These are phyloP conservation scores for Nothobranchius kuhntae DNA, from an alignment of 2,113 vertebrate genomes.

Conservation along the genomic window DNA sequence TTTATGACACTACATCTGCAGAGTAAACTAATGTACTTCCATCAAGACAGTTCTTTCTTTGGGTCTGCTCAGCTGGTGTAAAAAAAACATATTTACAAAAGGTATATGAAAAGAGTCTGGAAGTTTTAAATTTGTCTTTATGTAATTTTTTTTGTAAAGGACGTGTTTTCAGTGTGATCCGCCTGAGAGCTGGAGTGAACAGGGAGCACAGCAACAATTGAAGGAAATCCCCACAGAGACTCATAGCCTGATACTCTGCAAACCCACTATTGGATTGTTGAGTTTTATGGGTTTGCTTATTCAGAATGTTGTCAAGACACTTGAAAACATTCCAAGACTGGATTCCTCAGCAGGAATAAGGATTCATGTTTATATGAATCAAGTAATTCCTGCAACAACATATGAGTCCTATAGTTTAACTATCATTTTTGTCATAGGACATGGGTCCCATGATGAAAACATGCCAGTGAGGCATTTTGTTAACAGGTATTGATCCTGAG, in stretches of 20 bases:
- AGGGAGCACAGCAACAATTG: slow-evolving; percentile 71
- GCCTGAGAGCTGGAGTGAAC: slow-evolving; percentile 22
- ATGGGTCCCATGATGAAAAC: background rate
- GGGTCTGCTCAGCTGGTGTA: no score
- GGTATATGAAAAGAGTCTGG: no score
- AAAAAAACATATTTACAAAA: background rate
- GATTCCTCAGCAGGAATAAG: background rate
- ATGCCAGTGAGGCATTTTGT: slow-evolving; percentile 4
- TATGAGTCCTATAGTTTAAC: background rate
- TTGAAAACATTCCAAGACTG: slow-evolving; percentile 23
- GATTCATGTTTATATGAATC: background rate
- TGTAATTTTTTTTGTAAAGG: background rate
- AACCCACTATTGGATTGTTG: slow-evolving; percentile 8
- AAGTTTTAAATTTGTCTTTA: no score
- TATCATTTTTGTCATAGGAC: background rate
- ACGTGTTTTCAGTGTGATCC: slow-evolving; percentile 13
- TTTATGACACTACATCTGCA: background rate
- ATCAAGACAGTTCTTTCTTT: background rate
- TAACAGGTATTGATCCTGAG: slow-evolving; percentile 74
- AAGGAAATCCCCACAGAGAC: slow-evolving; percentile 73
- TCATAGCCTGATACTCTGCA: slow-evolving; percentile 36
- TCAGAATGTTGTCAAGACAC: slow-evolving; percentile 28
- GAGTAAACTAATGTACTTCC: background rate
- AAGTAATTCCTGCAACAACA: background rate
- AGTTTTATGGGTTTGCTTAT: slow-evolving; percentile 32